Evolutionary conservation across 2,797 vertebrate genomes (phyloP).

Genomic region (Threskiornis aethiopicus): DNA sequence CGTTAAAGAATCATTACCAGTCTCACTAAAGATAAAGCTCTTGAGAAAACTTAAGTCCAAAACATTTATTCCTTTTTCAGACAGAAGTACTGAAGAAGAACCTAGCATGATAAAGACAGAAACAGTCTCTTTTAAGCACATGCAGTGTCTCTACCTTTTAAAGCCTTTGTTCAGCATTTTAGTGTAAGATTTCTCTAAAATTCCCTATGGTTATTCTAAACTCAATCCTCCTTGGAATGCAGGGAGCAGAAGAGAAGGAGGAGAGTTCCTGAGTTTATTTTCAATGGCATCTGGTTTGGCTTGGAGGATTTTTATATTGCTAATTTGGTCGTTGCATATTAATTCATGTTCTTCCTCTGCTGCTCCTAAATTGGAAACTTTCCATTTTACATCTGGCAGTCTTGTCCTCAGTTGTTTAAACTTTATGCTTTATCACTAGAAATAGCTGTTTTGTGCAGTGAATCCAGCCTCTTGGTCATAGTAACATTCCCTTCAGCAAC

Average conservation of each 20-base stretch:
- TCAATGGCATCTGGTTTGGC: conserved; percentile 36
- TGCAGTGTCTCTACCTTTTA: neutral
- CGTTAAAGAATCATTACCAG: neutral
- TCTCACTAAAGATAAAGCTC: neutral
- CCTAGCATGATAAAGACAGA: neutral
- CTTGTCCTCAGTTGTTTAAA: conserved; percentile 41
- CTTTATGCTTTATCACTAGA: conserved; percentile 44
- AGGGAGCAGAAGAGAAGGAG: conserved; percentile 11
- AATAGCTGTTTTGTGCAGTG: conserved; percentile 22
- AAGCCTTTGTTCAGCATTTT: neutral
- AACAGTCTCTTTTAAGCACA: neutral
- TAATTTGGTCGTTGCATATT: conserved; percentile 45
- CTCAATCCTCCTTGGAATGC: conserved; percentile 40
- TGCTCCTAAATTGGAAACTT: conserved; percentile 50
- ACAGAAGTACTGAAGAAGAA: neutral
- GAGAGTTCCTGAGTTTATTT: conserved; percentile 52
- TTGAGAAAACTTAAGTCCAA: neutral
- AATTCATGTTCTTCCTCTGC: conserved; percentile 29
- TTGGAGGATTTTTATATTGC: conserved; percentile 17
- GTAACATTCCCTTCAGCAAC: neutral
- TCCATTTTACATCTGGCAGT: conserved; percentile 36
- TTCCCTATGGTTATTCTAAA: conserved; percentile 17
- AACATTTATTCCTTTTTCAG: neutral
- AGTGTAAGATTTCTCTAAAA: neutral
- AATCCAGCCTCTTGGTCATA: conserved; percentile 4